These are phyloP conservation scores for Phyllostomus discolor DNA, from an alignment of 2,113 vertebrate species.

Conservation along the genomic window DNA sequence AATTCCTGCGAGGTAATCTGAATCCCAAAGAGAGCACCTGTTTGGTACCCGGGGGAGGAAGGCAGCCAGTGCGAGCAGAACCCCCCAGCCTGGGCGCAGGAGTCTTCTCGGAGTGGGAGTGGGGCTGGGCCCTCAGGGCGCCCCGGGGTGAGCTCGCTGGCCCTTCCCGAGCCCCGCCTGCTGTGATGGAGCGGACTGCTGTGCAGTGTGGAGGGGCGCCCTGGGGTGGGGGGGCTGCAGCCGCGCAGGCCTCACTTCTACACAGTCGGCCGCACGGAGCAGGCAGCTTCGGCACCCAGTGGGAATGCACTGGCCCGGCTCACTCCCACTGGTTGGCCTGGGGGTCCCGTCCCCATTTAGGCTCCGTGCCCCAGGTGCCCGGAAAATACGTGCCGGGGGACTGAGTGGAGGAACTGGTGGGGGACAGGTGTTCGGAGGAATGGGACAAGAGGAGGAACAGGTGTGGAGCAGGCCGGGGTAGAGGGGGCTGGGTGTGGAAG, in stretches of 20 bases:
- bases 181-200: rapidly evolving
- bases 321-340: background rate
- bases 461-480: background rate
- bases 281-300: background rate
- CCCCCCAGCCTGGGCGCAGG: background rate
- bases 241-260: background rate
- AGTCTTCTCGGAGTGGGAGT: background rate
- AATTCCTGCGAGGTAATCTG: background rate
- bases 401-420: background rate
- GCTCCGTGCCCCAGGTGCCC: background rate
- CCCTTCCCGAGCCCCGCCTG: background rate
- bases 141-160: too few species aligned
- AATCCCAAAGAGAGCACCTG: background rate
- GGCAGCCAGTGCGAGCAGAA: background rate
- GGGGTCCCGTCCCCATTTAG: background rate
- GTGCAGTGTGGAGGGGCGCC: rapidly evolving
- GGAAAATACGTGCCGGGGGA: background rate
- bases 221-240: background rate
- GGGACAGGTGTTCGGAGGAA: background rate
- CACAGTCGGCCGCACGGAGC: background rate
- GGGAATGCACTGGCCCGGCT: background rate
- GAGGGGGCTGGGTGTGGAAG: background rate
- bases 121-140: background rate
- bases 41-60: background rate
- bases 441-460: background rate